Conservation (phyloP, 2,888 invertebrate species). For the Coleophora flavipennella region DNA sequence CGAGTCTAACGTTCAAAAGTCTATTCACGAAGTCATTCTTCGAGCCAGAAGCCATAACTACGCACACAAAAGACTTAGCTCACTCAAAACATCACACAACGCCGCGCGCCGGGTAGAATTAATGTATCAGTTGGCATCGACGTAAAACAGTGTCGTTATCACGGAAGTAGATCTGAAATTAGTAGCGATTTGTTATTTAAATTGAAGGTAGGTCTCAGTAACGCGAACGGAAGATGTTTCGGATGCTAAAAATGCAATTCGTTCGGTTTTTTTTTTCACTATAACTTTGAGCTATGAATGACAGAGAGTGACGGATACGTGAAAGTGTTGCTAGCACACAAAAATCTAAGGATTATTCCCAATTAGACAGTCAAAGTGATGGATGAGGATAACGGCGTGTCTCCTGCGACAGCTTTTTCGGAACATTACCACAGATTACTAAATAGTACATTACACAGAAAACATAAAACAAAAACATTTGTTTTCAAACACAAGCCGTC, state of each 20-base stretch:
- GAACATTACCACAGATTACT: no score
- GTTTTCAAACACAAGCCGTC: no score
- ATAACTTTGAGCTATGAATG: neutral
- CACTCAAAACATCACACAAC: constrained; percentile 34
- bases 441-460: no score
- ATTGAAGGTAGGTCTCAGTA: constrained; percentile 31
- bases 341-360: constrained; percentile 31
- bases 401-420: no score
- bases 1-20: constrained; percentile 46
- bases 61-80: constrained; percentile 10
- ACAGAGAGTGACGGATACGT: neutral
- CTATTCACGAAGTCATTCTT: constrained; percentile 59
- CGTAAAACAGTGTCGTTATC: constrained; percentile 1
- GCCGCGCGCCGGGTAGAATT: constrained; percentile 19
- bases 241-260: neutral
- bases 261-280: neutral
- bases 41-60: constrained; percentile 55
- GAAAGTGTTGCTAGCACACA: constrained; percentile 12
- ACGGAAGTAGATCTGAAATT: constrained; percentile 14
- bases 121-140: neutral
- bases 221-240: constrained; percentile 11
- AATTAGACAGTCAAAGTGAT: neutral
- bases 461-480: no score
- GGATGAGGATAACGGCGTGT: constrained; percentile 12
- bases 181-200: constrained; percentile 23